Evolutionary conservation across 2,797 vertebrate genomes (phyloP), one percentile per base, ranked within the genome.

Genomic region (Rhabdophis nuchalis): DNA sequence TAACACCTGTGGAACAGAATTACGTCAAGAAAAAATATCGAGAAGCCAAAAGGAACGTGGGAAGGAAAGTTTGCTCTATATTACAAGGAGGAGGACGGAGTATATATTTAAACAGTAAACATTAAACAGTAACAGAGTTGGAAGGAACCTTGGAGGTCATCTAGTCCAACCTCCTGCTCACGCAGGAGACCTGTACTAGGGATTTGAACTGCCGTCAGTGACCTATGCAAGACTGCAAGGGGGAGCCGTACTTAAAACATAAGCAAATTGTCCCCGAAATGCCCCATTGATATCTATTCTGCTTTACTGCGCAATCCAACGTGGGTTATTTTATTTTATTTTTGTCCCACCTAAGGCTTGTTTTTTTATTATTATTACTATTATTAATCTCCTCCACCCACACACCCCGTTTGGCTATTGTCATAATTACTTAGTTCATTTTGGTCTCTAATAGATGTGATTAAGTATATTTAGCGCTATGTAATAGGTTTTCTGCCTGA

Each of bases 401-500:
- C 82, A 14, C 77, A 27, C 97, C 96, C 96, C 97, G 96, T 98
- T 98, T 97, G 96, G 97, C 98, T 98, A 98, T 98, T 98, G 97
- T 97, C 98, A 97, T 97, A 97, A 98, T 98, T 98, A 98, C 97
- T 97, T 97, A 97, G 97, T 97, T 97, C 97, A 97, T 98, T 98
- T 98, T 98, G n/a, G 57, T 97, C 97, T 96, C 98, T 98, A 98
- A 99, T 99, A 99, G 99, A 99, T 98, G 98, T 98, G 98, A 99
- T 99, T 99, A 99, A 98, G 98, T 98, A 98, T 98, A 98, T 99
- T 99, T 98, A 98, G 98, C 98, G 98, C 98, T 98, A 98, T 99
- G 98, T 99, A 99, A 99, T 99, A 98, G 99, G 98, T 98, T 99
- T 99, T 99, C 98, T 99, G 99, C 98, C 98, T 99, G 98, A 98